These are phyloP conservation scores for Sebastes goodei DNA, from an alignment of 2,797 vertebrate species.

Conservation along the genomic window DNA sequence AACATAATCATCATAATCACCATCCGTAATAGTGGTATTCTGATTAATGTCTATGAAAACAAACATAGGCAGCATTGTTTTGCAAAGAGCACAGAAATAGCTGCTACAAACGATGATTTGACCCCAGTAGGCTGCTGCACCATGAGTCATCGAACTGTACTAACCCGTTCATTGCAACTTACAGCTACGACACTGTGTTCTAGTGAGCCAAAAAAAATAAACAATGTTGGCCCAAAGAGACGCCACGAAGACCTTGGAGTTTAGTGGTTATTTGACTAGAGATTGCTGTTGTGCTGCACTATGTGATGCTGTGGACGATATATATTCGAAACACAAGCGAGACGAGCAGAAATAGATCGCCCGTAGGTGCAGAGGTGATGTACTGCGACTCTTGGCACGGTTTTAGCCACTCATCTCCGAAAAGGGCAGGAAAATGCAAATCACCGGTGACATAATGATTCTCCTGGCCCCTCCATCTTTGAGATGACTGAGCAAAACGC, in stretches of 20 bases:
- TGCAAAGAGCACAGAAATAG: background rate
- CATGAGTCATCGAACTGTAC: slow-evolving; percentile 38
- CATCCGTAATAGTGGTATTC: background rate
- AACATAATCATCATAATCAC: background rate
- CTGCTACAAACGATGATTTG: background rate
- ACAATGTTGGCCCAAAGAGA: background rate
- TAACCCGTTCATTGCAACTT: slow-evolving; percentile 18
- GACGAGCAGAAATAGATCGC: slow-evolving; percentile 17
- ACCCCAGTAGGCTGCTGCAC: slow-evolving; percentile 18
- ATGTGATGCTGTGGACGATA: background rate
- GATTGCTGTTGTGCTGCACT: slow-evolving; percentile 14
- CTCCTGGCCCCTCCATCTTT: slow-evolving; percentile 20
- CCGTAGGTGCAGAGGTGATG: slow-evolving; percentile 19
- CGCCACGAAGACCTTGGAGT: slow-evolving; percentile 16
- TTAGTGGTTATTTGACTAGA: slow-evolving; percentile 1
- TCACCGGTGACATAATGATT: slow-evolving; percentile 27
- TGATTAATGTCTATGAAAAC: background rate
- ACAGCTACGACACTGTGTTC: slow-evolving; percentile 16
- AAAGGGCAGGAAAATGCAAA: slow-evolving; percentile 55
- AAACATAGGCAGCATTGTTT: background rate
- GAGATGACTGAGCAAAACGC: slow-evolving; percentile 17
- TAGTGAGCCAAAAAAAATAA: background rate
- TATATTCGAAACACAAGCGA: slow-evolving; percentile 9
- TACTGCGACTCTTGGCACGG: slow-evolving; percentile 40
- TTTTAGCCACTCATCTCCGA: slow-evolving; percentile 44